Evolutionary conservation across 2,113 vertebrate species (phyloP).

Genomic region (Anarrhichthys ocellatus): DNA sequence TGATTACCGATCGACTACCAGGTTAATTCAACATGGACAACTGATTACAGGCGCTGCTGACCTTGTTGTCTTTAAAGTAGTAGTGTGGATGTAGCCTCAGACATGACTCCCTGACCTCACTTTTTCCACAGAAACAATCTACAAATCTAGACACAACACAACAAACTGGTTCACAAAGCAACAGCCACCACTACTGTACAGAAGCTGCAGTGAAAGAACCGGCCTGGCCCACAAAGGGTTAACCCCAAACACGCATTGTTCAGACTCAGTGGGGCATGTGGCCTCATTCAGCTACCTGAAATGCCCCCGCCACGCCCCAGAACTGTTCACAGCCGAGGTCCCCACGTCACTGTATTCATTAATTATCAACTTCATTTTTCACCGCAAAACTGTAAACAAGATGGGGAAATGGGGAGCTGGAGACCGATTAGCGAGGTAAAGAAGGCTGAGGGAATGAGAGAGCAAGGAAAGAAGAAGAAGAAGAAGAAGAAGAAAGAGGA

Average conservation of each 20-base stretch:
- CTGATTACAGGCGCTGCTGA: too few species aligned
- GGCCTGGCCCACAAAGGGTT: conserved; percentile 24
- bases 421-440: conserved; percentile 65
- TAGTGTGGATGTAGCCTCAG: too few species aligned
- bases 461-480: conserved; percentile 11
- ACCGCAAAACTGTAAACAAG: conserved; percentile 85
- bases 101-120: neutral
- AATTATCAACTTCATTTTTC: conserved; percentile 88
- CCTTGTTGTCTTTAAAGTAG: too few species aligned
- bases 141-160: neutral
- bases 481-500: neutral
- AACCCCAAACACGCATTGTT: conserved; percentile 53
- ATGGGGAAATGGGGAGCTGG: conserved; percentile 61
- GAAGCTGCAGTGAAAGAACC: conserved; percentile 25
- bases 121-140: neutral
- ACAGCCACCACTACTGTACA: neutral
- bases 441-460: conserved; percentile 44
- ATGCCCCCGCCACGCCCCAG: conserved; percentile 71
- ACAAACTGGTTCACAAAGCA: conserved; percentile 1
- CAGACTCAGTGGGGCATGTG: conserved; percentile 65
- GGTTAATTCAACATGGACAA: too few species aligned
- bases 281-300: conserved; percentile 82
- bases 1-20: too few species aligned
- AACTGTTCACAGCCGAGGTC: conserved; percentile 69
- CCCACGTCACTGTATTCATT: conserved; percentile 84